Conservation (phyloP, 2,888 invertebrate species). For the Sinelater perroti region DNA sequence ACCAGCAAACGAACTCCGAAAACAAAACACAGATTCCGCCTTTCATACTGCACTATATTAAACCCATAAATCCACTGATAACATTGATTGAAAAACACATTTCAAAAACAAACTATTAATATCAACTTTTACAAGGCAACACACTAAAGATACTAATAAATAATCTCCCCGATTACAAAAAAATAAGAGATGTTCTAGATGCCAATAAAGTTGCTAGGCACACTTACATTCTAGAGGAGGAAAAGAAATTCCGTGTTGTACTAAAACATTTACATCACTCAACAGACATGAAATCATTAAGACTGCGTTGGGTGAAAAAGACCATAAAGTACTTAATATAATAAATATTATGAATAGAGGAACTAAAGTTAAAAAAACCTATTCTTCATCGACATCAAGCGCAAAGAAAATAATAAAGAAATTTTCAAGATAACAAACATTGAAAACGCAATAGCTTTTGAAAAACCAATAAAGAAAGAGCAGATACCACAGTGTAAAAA, state of each 20-base stretch:
- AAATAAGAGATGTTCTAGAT: not conserved
- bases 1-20: no score
- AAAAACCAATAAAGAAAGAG: constrained; percentile 2
- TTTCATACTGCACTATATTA: constrained; percentile 10
- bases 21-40: constrained; percentile 9
- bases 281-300: constrained; percentile 10
- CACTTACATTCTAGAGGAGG: constrained; percentile 8
- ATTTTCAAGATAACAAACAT: constrained; percentile 5
- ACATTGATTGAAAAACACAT: constrained; percentile 8
- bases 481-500: no score
- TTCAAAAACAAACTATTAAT: constrained; percentile 1
- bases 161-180: not conserved
- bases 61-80: constrained; percentile 13
- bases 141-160: not conserved
- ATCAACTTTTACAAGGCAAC: constrained; percentile 5
- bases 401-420: constrained; percentile 19
- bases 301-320: not conserved
- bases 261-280: constrained; percentile 1
- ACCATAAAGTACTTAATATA: constrained; percentile 12
- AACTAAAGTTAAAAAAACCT: constrained; percentile 14
- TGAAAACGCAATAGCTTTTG: constrained; percentile 6
- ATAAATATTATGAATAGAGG: constrained; percentile 9
- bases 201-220: constrained; percentile 9
- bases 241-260: not conserved
- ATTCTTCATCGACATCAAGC: constrained; percentile 19